Percentiles rank a stretch among this genome's conserved stretches.
phyloP scores from a whole-genome alignment of 92 coral and sea anemone species.

The Phenganax marumi region DNA sequence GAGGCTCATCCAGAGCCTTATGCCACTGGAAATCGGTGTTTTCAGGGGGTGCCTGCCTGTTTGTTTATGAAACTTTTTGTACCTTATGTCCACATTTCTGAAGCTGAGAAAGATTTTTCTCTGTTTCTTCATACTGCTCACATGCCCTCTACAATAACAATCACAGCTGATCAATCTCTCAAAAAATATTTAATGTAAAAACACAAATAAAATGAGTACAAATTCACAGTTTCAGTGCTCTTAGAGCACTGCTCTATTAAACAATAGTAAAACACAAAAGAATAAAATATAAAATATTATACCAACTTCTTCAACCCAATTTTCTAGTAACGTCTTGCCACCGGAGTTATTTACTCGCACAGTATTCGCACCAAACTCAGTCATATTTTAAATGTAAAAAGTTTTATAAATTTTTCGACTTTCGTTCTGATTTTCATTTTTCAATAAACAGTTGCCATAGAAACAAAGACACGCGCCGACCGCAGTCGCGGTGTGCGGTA shows the following conservation, averaged over 20 bases:
- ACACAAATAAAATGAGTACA: no score
- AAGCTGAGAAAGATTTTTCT: slow-evolving; percentile 58
- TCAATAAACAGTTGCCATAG: background rate
- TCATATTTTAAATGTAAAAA: slow-evolving; percentile 47
- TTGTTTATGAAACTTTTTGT: background rate
- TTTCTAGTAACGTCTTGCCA: slow-evolving; percentile 88
- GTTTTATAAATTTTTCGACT: background rate
- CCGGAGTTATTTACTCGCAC: slow-evolving; percentile 80
- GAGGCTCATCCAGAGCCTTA: no score
- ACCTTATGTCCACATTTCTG: slow-evolving; percentile 91
- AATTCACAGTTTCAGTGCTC: no score
- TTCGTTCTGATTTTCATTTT: background rate
- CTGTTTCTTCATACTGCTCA: slow-evolving; percentile 75
- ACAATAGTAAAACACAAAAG: background rate
- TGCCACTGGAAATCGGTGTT: no score
- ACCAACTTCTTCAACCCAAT: slow-evolving; percentile 99
- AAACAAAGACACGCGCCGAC: background rate
- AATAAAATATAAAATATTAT: background rate
- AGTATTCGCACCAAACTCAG: slow-evolving; percentile 63
- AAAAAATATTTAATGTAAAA: no score
- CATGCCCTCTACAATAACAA: slow-evolving; percentile 69
- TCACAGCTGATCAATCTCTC: background rate
- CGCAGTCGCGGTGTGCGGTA: background rate
- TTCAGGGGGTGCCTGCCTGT: background rate
- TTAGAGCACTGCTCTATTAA: no score